Conservation (phyloP, 1,140 invertebrate genomes). For the Temnothorax longispinosus region DNA sequence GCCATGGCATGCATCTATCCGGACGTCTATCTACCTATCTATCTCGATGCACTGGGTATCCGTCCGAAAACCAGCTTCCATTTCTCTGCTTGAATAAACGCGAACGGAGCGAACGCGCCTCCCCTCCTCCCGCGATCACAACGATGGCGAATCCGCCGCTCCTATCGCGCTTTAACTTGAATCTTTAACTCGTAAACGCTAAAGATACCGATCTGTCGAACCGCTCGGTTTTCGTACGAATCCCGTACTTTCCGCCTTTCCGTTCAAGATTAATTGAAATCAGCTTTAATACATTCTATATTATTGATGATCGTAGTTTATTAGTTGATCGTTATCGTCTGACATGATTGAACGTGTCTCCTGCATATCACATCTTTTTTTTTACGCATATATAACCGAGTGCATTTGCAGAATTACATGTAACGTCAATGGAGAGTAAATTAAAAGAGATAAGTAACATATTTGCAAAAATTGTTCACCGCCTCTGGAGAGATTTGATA, state of each 20-base stretch:
- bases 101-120: conserved; percentile 33
- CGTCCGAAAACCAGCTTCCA: conserved; percentile 72
- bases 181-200: conserved; percentile 32
- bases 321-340: conserved; percentile 7
- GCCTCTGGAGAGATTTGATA: background rate
- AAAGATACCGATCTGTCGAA: conserved; percentile 6
- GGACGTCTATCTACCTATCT: conserved; percentile 79
- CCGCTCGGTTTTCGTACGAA: background rate
- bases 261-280: background rate
- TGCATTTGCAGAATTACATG: conserved; percentile 25
- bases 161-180: conserved; percentile 17
- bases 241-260: background rate
- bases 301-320: background rate
- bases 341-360: background rate
- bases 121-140: background rate
- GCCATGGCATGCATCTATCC: conserved; percentile 78
- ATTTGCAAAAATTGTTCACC: conserved; percentile 5
- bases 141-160: conserved; percentile 9
- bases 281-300: background rate
- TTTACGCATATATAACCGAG: background rate
- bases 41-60: conserved; percentile 79
- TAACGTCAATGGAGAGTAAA: background rate
- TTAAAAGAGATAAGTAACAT: conserved; percentile 14
- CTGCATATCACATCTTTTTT: background rate
- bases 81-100: conserved; percentile 62